Conservation (phyloP, 1,140 invertebrate species). For the Ceratina australensis region DNA sequence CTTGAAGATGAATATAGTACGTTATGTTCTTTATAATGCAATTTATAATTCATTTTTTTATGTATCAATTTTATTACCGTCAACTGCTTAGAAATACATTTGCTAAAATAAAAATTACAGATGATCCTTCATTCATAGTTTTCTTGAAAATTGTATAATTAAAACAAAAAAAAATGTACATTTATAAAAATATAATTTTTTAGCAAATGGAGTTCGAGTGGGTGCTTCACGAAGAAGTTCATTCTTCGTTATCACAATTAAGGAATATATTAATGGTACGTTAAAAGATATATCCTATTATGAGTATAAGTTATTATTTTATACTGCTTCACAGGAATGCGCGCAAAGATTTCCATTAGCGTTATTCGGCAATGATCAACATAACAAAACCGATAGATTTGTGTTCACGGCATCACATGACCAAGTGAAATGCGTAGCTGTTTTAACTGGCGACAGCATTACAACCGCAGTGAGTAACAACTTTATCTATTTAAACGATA, state of each 20-base stretch:
- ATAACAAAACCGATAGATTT: slow-evolving; percentile 93
- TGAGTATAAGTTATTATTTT: slow-evolving; percentile 11
- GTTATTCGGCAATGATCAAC: slow-evolving; percentile 89
- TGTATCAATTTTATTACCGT: no score
- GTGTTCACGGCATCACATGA: slow-evolving; percentile 90
- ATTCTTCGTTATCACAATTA: slow-evolving; percentile 90
- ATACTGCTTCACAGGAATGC: slow-evolving; percentile 85
- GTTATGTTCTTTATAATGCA: neutral
- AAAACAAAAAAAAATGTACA: no score
- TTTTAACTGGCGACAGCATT: slow-evolving; percentile 93
- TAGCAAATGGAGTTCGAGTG: slow-evolving; percentile 97
- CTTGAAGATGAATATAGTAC: neutral
- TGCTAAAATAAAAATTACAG: neutral
- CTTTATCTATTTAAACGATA: neutral
- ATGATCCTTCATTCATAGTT: no score
- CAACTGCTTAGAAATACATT: no score
- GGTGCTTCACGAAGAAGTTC: slow-evolving; percentile 93
- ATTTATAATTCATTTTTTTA: no score
- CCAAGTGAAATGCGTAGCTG: slow-evolving; percentile 94
- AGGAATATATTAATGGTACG: slow-evolving; percentile 89
- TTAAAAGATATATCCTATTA: slow-evolving; percentile 15
- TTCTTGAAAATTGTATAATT: no score
- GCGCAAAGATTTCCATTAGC: slow-evolving; percentile 90
- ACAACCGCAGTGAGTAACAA: slow-evolving; percentile 88
- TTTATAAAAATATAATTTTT: slow-evolving; percentile 60